phyloP scores from a whole-genome alignment of 2,113 vertebrate species.

The Oncorhynchus keta region DNA sequence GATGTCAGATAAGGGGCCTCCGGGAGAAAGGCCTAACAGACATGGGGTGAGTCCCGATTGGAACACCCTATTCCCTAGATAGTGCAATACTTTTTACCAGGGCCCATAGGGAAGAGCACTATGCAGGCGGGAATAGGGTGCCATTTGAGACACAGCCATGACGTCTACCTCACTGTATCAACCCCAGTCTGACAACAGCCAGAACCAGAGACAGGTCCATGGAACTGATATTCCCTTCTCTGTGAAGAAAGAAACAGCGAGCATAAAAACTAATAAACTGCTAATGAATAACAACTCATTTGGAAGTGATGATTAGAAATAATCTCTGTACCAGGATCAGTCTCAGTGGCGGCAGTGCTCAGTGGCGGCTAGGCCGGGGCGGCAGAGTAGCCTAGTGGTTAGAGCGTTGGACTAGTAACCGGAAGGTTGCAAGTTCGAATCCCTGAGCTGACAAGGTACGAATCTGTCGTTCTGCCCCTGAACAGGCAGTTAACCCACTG shows the following conservation, averaged over 20 bases:
- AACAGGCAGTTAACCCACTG: no score
- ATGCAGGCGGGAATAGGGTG: no score
- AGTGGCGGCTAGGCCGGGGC: no score
- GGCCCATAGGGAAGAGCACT: no score
- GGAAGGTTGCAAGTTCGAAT: no score
- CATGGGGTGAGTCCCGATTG: no score
- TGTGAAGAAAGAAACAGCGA: not conserved
- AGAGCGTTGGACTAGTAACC: no score
- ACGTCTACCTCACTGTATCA: slow-evolving; percentile 6
- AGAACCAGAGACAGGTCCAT: not conserved
- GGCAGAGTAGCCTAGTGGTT: no score
- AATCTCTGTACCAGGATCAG: not conserved
- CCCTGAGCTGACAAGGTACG: no score
- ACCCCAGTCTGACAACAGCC: not conserved
- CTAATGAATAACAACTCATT: not conserved
- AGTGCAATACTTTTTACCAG: no score
- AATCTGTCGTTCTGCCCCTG: no score
- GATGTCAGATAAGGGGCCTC: slow-evolving; percentile 9
- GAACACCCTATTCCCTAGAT: no score
- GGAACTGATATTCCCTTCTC: not conserved
- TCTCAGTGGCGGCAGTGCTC: not conserved
- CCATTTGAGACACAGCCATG: not conserved
- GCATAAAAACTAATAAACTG: not conserved
- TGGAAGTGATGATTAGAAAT: not conserved
- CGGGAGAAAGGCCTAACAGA: slow-evolving; percentile 4